A percentile compares a stretch with the other conserved stretches of the same genome.
phyloP scores from a whole-genome alignment of 1,140 invertebrate species.

The Drosophila nebulosa region DNA sequence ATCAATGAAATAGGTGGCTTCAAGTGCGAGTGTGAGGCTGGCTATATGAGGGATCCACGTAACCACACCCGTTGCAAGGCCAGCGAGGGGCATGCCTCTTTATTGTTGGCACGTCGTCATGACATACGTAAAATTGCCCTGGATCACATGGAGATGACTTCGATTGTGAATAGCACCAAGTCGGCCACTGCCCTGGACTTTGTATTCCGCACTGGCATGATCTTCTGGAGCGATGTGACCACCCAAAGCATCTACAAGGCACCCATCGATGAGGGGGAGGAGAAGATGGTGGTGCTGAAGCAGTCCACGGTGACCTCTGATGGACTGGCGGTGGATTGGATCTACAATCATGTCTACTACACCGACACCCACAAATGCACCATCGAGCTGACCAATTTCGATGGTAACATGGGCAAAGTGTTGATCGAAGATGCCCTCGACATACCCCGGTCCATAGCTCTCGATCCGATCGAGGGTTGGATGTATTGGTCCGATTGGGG shows the following conservation, averaged over 20 bases:
- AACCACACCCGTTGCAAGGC: constrained; percentile 93
- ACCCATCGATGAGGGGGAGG: constrained; percentile 94
- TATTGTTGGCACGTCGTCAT: constrained; percentile 90
- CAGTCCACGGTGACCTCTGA: constrained; percentile 93
- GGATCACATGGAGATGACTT: constrained; percentile 94
- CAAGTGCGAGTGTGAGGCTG: constrained; percentile 94
- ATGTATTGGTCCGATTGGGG: constrained; percentile 99
- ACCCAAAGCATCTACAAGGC: constrained; percentile 96
- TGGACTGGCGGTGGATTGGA: constrained; percentile 97
- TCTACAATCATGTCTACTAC: constrained; percentile 98
- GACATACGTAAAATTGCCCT: constrained; percentile 95
- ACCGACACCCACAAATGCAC: constrained; percentile 95
- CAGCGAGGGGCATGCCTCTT: constrained; percentile 90
- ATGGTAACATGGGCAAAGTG: constrained; percentile 93
- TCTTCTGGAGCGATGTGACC: constrained; percentile 96
- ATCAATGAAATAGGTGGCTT: constrained; percentile 94
- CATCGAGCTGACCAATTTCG: constrained; percentile 93
- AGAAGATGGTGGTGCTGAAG: constrained; percentile 90
- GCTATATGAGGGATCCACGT: constrained; percentile 92
- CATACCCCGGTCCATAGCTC: constrained; percentile 96
- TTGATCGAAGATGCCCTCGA: constrained; percentile 92
- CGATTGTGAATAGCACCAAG: constrained; percentile 92
- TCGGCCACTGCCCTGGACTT: constrained; percentile 93
- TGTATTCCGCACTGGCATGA: constrained; percentile 93
- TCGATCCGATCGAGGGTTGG: constrained; percentile 97